Percentiles rank a stretch among this genome's conserved stretches.
phyloP scores from a whole-genome alignment of 1,140 invertebrate species.

The Goniozus legneri region DNA sequence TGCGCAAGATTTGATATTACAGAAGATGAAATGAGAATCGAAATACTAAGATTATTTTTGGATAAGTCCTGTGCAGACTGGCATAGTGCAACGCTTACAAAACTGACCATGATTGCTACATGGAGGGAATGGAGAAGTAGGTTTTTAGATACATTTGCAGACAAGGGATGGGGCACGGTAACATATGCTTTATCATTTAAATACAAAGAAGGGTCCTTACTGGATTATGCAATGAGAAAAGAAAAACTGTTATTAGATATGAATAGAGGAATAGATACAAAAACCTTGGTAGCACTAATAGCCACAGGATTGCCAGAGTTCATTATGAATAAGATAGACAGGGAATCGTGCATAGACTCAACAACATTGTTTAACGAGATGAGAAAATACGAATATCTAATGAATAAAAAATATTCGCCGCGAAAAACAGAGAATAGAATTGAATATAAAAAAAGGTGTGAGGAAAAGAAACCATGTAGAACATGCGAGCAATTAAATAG shows the following conservation, averaged over 20 bases:
- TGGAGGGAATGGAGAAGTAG: constrained; percentile 5
- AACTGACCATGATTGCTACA: background rate
- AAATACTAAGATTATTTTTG: constrained; percentile 8
- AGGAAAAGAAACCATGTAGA: constrained; percentile 6
- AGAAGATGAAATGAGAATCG: constrained; percentile 3
- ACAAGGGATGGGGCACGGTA: constrained; percentile 6
- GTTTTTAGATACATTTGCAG: constrained; percentile 3
- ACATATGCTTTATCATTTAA: constrained; percentile 6
- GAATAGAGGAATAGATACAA: constrained; percentile 1
- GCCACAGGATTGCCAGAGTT: constrained; percentile 7
- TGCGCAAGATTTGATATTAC: constrained; percentile 1
- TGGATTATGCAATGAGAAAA: constrained; percentile 14
- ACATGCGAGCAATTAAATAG: constrained; percentile 11
- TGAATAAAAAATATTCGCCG: constrained; percentile 1
- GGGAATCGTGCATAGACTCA: constrained; percentile 4
- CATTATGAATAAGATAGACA: constrained; percentile 4
- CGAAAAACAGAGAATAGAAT: background rate
- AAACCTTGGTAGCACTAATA: constrained; percentile 13
- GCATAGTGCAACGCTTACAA: background rate
- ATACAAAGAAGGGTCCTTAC: constrained; percentile 9
- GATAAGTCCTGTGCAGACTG: background rate
- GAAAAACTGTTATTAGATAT: constrained; percentile 11
- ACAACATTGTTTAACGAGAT: constrained; percentile 8
- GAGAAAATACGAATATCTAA: constrained; percentile 2
- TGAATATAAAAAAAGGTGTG: constrained; percentile 4